phyloP scores from a whole-genome alignment of 2,797 vertebrate genomes.

The Sebastes miniatus region DNA sequence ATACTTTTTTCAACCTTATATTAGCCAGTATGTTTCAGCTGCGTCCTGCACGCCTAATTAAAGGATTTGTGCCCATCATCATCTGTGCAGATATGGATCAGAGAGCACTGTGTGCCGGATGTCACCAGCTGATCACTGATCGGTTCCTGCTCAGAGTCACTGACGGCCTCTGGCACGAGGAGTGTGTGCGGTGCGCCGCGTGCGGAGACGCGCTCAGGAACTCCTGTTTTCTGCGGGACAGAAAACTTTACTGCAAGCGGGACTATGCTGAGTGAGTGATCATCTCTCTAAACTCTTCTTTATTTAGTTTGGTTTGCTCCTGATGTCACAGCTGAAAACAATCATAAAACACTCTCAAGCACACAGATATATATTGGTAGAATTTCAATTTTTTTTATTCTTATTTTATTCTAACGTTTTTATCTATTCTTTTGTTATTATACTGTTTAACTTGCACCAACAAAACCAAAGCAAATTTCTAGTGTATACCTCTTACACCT shows the following conservation, averaged over 20 bases:
- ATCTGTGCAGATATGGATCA: constrained; percentile 78
- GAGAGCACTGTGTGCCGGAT: constrained; percentile 89
- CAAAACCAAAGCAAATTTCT: too few species aligned
- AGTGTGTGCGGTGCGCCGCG: constrained; percentile 88
- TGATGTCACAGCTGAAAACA: neutral
- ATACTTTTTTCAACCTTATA: neutral
- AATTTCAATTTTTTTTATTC: too few species aligned
- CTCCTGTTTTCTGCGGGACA: constrained; percentile 93
- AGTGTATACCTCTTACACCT: too few species aligned
- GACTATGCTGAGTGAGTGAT: constrained; percentile 93
- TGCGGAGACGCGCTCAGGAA: constrained; percentile 90
- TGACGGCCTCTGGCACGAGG: constrained; percentile 93
- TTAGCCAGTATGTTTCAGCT: neutral
- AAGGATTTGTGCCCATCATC: neutral
- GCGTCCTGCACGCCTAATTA: neutral
- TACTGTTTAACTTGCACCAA: too few species aligned
- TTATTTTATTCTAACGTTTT: too few species aligned
- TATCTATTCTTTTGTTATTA: too few species aligned
- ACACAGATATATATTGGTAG: neutral
- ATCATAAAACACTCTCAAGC: neutral
- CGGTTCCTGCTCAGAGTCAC: constrained; percentile 93
- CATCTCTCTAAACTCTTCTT: fast-evolving
- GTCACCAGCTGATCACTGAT: constrained; percentile 89
- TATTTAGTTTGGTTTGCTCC: neutral
- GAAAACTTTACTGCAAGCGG: constrained; percentile 93